Evolutionary conservation across 2,113 vertebrate genomes (phyloP).

Genomic region (Sinosuthora webbiana): DNA sequence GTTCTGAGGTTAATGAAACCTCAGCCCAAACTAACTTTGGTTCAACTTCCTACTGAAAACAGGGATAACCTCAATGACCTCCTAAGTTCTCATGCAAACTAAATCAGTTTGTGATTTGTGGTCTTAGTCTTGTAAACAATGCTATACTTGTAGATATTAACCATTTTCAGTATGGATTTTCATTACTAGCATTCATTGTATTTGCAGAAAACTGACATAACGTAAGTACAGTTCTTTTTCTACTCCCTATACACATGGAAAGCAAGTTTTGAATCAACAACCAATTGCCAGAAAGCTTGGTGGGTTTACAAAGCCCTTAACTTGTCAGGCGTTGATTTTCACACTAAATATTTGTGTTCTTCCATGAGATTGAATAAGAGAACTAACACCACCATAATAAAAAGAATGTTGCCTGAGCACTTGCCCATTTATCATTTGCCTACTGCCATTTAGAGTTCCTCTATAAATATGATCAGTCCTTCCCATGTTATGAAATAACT

Average conservation of each 20-base stretch:
- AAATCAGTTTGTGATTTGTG: not conserved
- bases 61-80: not conserved
- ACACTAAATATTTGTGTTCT: not conserved
- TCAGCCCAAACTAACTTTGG: not conserved
- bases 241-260: not conserved
- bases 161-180: not conserved
- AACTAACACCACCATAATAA: not conserved
- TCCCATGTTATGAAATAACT: not conserved
- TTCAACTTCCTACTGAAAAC: not conserved
- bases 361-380: not conserved
- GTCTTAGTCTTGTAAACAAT: not conserved
- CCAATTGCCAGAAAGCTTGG: not conserved
- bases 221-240: not conserved
- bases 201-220: not conserved
- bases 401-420: not conserved
- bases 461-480: not conserved
- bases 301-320: not conserved
- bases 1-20: not conserved
- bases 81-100: not conserved
- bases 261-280: not conserved
- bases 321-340: not conserved
- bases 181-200: not conserved
- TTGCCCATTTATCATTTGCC: not conserved
- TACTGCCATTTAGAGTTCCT: not conserved
- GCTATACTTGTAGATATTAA: not conserved